These are phyloP conservation scores for Enteromius viviparus DNA, from an alignment of 2,797 vertebrate species.

Conservation along the genomic window DNA sequence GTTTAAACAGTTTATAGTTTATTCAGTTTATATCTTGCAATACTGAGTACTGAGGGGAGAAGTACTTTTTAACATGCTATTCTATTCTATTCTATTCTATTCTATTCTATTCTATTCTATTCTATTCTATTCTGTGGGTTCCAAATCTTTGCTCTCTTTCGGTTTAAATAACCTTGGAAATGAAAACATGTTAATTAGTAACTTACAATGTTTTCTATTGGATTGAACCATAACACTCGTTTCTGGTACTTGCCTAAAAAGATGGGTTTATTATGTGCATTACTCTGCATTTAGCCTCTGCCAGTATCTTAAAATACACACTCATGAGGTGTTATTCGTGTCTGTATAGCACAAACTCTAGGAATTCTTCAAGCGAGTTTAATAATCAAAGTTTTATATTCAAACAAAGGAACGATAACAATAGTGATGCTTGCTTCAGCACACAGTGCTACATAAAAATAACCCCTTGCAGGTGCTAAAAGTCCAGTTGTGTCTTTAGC, in stretches of 20 bases:
- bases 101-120: no score
- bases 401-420: not conserved
- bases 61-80: no score
- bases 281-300: not conserved
- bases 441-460: not conserved
- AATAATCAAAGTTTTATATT: no score
- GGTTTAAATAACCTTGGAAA: not conserved
- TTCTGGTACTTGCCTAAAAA: not conserved
- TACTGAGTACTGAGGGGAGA: no score
- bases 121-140: not conserved
- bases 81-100: no score
- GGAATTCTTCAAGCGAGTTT: no score
- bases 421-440: not conserved
- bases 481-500: conserved; percentile 4
- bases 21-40: not conserved
- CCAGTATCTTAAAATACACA: no score
- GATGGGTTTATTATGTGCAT: not conserved
- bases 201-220: not conserved
- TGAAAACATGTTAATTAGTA: not conserved
- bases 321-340: no score
- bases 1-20: not conserved
- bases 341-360: no score
- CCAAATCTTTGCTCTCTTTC: not conserved
- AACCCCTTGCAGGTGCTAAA: not conserved
- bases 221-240: not conserved